A percentile compares a stretch with the other conserved stretches of the same genome.
phyloP scores from a whole-genome alignment of 2,797 vertebrate genomes.

The Chiloscyllium punctatum region DNA sequence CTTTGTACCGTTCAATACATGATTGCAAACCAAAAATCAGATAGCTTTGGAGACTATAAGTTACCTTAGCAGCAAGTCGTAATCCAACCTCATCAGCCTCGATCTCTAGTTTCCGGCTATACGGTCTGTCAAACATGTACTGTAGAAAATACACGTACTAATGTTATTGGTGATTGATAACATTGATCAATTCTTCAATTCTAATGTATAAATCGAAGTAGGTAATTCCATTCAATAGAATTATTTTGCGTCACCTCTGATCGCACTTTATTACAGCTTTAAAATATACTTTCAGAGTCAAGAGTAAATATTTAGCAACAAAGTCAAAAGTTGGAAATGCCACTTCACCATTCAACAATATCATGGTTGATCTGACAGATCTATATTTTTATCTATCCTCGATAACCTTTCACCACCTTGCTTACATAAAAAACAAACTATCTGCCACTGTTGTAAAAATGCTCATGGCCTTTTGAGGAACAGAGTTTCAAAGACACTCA shows the following conservation, averaged over 20 bases:
- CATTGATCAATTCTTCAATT: not conserved
- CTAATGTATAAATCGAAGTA: not conserved
- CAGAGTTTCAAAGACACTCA: no score
- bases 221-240: not conserved
- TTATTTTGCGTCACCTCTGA: not conserved
- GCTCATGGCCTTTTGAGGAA: no score
- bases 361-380: no score
- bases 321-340: not conserved
- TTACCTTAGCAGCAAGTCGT: conserved; percentile 87
- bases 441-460: no score
- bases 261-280: not conserved
- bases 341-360: no score
- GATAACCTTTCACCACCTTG: no score
- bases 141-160: conserved; percentile 49
- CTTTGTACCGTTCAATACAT: not conserved
- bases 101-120: conserved; percentile 78
- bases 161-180: not conserved
- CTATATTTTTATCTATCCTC: no score
- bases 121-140: conserved; percentile 79
- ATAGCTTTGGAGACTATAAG: not conserved
- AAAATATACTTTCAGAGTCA: not conserved
- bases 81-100: conserved; percentile 89
- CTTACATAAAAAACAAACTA: no score
- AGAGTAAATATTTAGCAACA: not conserved
- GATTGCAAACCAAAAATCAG: no score